Evolutionary conservation across 2,113 vertebrate species (phyloP).

Genomic region (Astur gentilis): DNA sequence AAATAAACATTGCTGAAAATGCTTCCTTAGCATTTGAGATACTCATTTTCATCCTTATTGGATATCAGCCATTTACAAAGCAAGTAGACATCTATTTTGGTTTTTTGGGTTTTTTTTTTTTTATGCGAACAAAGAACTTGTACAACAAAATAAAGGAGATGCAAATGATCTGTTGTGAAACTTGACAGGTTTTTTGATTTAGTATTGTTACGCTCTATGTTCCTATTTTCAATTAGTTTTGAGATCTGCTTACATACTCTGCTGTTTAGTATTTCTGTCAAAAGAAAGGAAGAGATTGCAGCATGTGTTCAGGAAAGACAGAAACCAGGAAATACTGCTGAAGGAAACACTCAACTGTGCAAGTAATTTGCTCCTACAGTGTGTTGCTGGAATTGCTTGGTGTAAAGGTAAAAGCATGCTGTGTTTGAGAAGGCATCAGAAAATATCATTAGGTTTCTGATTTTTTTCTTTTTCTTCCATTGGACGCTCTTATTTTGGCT

Average conservation of each 20-base stretch:
- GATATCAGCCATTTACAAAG: not conserved
- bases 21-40: not conserved
- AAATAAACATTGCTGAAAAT: not conserved
- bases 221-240: conserved; percentile 2
- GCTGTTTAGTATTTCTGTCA: not conserved
- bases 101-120: not conserved
- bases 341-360: not conserved
- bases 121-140: not conserved
- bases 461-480: not conserved
- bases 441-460: not conserved
- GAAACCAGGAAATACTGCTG: accelerated
- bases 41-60: not conserved
- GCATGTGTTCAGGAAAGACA: not conserved
- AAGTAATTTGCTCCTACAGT: not conserved
- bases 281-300: not conserved
- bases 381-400: not conserved
- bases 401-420: not conserved
- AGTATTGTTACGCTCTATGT: not conserved
- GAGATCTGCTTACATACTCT: not conserved
- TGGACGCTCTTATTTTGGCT: not conserved
- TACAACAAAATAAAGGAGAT: not conserved
- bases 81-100: not conserved
- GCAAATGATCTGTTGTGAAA: not conserved
- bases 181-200: not conserved
- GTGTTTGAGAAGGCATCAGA: not conserved